Conservation (phyloP, 2,888 invertebrate genomes). For the Eupithecia dodoneata region DNA sequence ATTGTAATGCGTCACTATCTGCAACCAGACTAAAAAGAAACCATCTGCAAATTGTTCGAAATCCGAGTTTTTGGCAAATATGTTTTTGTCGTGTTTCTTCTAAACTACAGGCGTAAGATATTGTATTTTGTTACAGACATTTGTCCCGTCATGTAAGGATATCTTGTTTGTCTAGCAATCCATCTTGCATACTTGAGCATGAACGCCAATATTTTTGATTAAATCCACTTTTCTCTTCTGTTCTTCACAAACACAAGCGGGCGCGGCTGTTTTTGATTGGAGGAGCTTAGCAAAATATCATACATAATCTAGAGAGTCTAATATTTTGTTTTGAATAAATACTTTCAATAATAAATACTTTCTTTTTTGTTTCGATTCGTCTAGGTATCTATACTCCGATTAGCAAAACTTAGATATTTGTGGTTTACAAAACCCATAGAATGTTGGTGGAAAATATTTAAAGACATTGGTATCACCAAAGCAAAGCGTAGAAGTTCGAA, state of each 20-base stretch:
- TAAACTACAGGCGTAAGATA: neutral
- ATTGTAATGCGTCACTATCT: neutral
- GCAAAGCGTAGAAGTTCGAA: too few relatives aligned
- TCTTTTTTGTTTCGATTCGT: too few relatives aligned
- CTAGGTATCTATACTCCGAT: too few relatives aligned
- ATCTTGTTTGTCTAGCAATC: conserved; percentile 14
- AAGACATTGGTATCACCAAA: too few relatives aligned
- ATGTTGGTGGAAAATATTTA: too few relatives aligned
- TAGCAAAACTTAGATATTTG: too few relatives aligned
- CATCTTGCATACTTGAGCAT: neutral
- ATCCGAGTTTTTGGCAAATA: conserved; percentile 12
- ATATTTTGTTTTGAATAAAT: neutral
- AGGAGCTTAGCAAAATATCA: neutral
- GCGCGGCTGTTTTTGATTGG: neutral
- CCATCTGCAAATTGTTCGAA: neutral
- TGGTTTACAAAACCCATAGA: too few relatives aligned
- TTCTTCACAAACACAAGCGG: neutral
- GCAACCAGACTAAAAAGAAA: neutral
- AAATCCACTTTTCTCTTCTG: conserved; percentile 2
- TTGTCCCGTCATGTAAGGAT: conserved; percentile 4
- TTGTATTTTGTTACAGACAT: conserved; percentile 17
- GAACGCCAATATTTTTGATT: conserved; percentile 10
- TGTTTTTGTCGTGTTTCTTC: conserved; percentile 15
- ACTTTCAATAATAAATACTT: too few relatives aligned
- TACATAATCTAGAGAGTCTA: neutral